Evolutionary conservation across 2,113 vertebrate genomes (phyloP).

Genomic region (Tauraco erythrolophus): DNA sequence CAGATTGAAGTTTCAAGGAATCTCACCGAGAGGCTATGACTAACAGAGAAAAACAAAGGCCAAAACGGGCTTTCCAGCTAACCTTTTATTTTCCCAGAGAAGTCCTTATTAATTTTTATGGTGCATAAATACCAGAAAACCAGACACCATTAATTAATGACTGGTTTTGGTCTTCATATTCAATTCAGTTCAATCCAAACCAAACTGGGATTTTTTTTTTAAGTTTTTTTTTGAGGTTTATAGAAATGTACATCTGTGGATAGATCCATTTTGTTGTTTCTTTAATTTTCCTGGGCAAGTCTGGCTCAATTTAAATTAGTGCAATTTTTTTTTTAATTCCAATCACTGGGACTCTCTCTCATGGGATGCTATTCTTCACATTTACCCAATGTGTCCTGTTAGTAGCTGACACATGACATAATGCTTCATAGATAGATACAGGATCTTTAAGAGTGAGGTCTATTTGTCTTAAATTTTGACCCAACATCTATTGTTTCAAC

Average conservation of each 20-base stretch:
- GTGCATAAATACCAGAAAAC: slow-evolving; percentile 49
- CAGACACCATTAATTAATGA: slow-evolving; percentile 55
- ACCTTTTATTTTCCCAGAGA: slow-evolving; percentile 59
- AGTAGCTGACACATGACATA: neutral
- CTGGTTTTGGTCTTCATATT: neutral
- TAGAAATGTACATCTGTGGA: neutral
- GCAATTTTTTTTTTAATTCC: neutral
- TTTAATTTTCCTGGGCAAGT: neutral
- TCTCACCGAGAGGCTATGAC: neutral
- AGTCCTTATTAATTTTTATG: slow-evolving; percentile 65
- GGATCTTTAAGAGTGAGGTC: neutral
- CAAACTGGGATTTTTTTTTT: neutral
- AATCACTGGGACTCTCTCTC: neutral
- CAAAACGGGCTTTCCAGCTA: neutral
- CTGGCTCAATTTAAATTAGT: neutral
- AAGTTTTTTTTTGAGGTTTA: neutral
- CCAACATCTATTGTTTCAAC: accelerated
- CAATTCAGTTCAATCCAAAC: neutral
- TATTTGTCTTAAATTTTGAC: neutral
- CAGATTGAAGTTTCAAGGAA: slow-evolving; percentile 20
- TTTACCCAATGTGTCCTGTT: neutral
- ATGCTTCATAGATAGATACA: neutral
- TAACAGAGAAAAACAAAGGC: slow-evolving; percentile 5
- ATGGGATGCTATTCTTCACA: neutral
- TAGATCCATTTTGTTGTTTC: neutral